Percentiles rank a stretch among this genome's conserved stretches.
phyloP scores from a whole-genome alignment of 2,888 invertebrate species.

The Tetanocera ferruginea region DNA sequence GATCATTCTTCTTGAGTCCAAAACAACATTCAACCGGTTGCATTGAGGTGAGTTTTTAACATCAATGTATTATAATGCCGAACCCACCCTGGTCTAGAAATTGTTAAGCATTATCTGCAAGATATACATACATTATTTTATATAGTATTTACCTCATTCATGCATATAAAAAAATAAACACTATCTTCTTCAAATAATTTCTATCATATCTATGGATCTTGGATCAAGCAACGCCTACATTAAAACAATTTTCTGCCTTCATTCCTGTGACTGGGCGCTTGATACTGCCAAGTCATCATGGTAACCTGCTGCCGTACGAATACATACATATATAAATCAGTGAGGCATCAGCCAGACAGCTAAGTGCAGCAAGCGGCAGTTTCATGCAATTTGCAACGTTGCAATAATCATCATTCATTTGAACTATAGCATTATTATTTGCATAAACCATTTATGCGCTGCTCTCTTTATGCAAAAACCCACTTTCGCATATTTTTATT shows the following conservation, averaged over 20 bases:
- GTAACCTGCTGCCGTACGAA: background rate
- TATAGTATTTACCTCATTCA: no score
- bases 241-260: constrained; percentile 1
- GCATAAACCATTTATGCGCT: constrained; percentile 8
- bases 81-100: background rate
- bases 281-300: background rate
- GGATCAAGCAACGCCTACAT: constrained; percentile 34
- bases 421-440: constrained; percentile 2
- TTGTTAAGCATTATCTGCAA: no score
- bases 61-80: background rate
- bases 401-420: constrained; percentile 12
- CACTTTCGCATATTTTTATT: background rate
- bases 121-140: no score
- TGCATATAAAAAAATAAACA: background rate
- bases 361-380: background rate
- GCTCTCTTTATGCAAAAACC: background rate
- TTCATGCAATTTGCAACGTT: background rate
- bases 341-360: background rate
- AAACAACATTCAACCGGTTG: constrained; percentile 89
- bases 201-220: constrained; percentile 35
- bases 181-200: constrained; percentile 18
- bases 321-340: background rate
- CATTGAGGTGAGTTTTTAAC: constrained; percentile 79
- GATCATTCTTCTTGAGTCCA: constrained; percentile 97
- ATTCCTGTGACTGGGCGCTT: background rate